These are phyloP conservation scores for Melanotaenia parkinsoni DNA, from an alignment of 2,797 vertebrate genomes.

Conservation along the genomic window DNA sequence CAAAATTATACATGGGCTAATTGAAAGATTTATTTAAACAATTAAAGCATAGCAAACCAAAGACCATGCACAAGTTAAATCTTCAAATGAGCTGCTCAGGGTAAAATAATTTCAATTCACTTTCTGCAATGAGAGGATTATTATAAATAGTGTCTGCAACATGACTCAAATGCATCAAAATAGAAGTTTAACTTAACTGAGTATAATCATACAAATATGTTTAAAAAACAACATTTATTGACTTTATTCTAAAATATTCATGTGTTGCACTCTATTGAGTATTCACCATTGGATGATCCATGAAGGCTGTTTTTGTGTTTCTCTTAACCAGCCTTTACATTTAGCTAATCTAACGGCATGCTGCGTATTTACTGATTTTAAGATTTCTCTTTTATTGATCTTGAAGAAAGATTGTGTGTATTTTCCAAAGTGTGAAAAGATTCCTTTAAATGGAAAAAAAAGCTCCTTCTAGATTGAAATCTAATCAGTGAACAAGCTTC, in stretches of 20 bases:
- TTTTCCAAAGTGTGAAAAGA: neutral
- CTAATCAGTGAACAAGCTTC: constrained; percentile 44
- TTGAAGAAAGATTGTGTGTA: neutral
- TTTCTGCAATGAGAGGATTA: neutral
- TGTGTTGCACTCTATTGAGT: neutral
- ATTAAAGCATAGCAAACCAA: neutral
- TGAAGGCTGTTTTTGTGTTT: neutral
- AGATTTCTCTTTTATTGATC: neutral
- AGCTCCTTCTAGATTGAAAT: constrained; percentile 41
- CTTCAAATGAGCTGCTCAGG: neutral
- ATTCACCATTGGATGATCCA: neutral
- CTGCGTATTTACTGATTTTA: neutral
- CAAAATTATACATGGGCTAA: neutral
- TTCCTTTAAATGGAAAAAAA: neutral
- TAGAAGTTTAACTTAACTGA: neutral
- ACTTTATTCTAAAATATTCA: neutral
- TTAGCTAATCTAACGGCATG: neutral
- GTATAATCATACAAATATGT: neutral
- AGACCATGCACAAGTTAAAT: neutral
- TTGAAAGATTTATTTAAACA: neutral
- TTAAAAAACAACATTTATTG: neutral
- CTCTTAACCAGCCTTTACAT: neutral
- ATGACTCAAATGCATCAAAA: too few species aligned
- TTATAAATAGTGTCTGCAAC: neutral
- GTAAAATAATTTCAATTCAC: neutral